Evolutionary conservation across 2,888 invertebrate species (phyloP).

Genomic region (Steinernema hermaphroditum): DNA sequence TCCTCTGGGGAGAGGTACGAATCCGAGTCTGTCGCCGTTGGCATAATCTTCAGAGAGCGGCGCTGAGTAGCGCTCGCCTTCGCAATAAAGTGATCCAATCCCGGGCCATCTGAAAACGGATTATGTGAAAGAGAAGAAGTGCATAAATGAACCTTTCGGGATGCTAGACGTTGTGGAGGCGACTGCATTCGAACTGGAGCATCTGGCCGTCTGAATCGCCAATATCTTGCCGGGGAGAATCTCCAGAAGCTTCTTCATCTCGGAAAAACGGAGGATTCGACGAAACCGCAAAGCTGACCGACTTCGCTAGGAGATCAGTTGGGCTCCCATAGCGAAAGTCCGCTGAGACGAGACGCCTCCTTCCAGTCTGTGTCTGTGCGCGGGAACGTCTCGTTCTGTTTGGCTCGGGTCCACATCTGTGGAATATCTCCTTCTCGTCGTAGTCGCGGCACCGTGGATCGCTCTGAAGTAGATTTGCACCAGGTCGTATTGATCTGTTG

Average conservation of each 20-base stretch:
- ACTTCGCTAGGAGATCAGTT: too few relatives aligned
- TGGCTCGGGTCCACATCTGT: too few relatives aligned
- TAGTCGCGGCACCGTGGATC: too few relatives aligned
- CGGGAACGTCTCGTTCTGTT: too few relatives aligned
- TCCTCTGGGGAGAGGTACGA: conserved; percentile 43
- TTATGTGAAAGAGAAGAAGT: background rate
- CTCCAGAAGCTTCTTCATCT: conserved; percentile 21
- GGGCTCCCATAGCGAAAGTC: too few relatives aligned
- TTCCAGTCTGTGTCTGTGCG: too few relatives aligned
- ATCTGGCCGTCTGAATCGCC: background rate
- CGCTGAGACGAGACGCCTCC: too few relatives aligned
- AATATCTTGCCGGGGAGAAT: background rate
- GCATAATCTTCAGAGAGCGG: conserved; percentile 42
- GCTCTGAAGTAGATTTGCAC: too few relatives aligned
- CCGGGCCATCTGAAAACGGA: conserved; percentile 39
- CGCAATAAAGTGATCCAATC: conserved; percentile 47
- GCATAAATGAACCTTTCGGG: background rate
- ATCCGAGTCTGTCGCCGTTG: conserved; percentile 42
- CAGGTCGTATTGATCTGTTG: too few relatives aligned
- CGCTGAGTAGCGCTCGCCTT: conserved; percentile 34
- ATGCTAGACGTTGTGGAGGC: background rate
- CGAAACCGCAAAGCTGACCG: too few relatives aligned
- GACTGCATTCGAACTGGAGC: background rate
- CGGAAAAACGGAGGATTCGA: too few relatives aligned
- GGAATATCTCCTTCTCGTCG: too few relatives aligned